Evolutionary conservation across 2,113 vertebrate species (phyloP).

Genomic region (Menura novaehollandiae): DNA sequence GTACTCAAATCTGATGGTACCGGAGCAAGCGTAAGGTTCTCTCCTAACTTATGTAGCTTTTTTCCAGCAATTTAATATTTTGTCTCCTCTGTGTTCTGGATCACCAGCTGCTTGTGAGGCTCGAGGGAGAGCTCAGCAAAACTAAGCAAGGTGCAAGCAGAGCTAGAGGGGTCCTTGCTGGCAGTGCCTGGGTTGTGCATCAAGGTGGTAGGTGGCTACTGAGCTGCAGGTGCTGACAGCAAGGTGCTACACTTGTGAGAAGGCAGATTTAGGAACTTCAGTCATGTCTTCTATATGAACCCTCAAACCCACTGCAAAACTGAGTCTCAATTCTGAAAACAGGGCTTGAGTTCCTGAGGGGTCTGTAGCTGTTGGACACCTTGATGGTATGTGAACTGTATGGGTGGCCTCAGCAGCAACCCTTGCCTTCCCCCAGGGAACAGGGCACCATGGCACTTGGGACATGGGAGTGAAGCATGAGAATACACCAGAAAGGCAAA

Average conservation of each 20-base stretch:
- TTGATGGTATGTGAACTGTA: neutral
- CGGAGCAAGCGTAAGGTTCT: neutral
- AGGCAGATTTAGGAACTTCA: neutral
- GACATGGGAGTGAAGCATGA: rapidly evolving
- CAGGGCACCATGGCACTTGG: neutral
- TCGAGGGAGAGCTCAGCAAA: neutral
- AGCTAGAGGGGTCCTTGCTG: neutral
- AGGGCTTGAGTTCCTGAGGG: neutral
- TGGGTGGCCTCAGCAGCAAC: neutral
- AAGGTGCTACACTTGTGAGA: neutral
- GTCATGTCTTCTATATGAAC: neutral
- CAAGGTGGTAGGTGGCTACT: neutral
- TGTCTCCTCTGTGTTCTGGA: neutral
- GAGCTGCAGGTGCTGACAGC: neutral
- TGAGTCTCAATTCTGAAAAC: neutral
- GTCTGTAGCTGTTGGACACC: neutral
- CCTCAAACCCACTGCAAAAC: neutral
- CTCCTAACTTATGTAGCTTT: neutral
- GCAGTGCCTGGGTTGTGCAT: neutral
- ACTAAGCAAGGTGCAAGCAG: neutral
- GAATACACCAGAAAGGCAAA: neutral
- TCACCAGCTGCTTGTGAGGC: rapidly evolving
- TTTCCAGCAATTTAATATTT: neutral
- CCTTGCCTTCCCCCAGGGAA: neutral
- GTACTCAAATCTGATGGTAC: rapidly evolving